phyloP scores from a whole-genome alignment of 1,140 invertebrate species.

The Bombus balteatus region DNA sequence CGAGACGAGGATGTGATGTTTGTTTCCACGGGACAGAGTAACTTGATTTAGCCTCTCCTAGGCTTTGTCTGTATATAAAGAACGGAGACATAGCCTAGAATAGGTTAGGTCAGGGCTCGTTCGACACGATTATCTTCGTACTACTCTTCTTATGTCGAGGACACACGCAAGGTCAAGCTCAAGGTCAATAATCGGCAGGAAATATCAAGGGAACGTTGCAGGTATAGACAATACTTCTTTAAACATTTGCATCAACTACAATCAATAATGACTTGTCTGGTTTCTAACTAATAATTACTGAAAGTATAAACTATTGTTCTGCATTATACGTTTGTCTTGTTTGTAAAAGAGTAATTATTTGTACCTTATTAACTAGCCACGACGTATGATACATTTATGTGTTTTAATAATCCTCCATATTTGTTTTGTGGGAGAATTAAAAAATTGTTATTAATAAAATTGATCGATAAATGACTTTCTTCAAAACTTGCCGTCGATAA shows the following conservation, averaged over 20 bases:
- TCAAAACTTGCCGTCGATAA: neutral
- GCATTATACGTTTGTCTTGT: too few species aligned
- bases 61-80: conserved; percentile 80
- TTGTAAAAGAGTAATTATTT: too few species aligned
- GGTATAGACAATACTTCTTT: neutral
- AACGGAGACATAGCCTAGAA: conserved; percentile 82
- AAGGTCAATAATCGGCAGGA: conserved; percentile 51
- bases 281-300: neutral
- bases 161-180: conserved; percentile 65
- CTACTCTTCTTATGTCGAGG: conserved; percentile 42
- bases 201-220: conserved; percentile 15
- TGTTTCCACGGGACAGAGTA: conserved; percentile 57
- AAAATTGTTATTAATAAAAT: neutral
- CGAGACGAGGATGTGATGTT: neutral
- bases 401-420: neutral
- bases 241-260: too few species aligned
- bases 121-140: conserved; percentile 60
- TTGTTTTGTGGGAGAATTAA: neutral
- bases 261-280: neutral
- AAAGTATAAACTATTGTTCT: neutral
- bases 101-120: conserved; percentile 81
- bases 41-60: conserved; percentile 82
- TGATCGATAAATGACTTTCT: neutral
- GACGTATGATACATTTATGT: neutral
- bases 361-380: neutral